These are phyloP conservation scores for Acanthiza pusilla DNA, from an alignment of 2,797 vertebrate genomes.

Conservation along the genomic window DNA sequence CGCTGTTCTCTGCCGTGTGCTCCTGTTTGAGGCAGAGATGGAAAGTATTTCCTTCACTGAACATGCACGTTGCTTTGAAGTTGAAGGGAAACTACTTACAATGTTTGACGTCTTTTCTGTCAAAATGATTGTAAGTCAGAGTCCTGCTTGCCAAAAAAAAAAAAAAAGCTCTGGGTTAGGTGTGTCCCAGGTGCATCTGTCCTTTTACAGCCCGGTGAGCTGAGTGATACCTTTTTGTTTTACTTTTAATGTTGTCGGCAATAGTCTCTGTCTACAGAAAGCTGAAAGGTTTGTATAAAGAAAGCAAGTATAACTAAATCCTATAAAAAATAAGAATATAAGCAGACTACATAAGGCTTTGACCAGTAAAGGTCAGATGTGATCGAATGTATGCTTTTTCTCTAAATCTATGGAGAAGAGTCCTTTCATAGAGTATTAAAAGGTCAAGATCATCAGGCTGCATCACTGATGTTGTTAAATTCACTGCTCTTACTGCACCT, in stretches of 20 bases:
- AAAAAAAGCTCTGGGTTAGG: not conserved
- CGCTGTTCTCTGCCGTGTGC: not conserved
- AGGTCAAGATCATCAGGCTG: not conserved
- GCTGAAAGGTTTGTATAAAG: not conserved
- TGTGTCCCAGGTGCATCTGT: not conserved
- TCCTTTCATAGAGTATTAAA: not conserved
- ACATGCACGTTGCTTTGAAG: not conserved
- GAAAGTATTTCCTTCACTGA: not conserved
- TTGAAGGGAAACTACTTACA: not conserved
- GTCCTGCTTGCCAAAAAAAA: not conserved
- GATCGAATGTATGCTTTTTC: not conserved
- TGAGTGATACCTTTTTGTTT: not conserved
- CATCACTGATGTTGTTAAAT: not conserved
- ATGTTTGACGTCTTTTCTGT: not conserved
- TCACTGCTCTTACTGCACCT: not conserved
- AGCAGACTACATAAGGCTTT: not conserved
- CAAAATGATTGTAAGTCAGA: not conserved
- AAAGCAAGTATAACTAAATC: not conserved
- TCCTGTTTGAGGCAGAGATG: not conserved
- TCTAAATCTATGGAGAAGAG: not conserved
- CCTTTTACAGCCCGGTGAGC: not conserved
- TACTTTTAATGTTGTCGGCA: not conserved
- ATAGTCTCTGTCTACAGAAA: not conserved
- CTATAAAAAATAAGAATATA: not conserved
- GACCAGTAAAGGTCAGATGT: not conserved